Percentiles rank a stretch among this genome's conserved stretches.
These are phyloP conservation scores for Ciona savignyi DNA, from an alignment of 23 tunicate species.

Conservation along the genomic window DNA sequence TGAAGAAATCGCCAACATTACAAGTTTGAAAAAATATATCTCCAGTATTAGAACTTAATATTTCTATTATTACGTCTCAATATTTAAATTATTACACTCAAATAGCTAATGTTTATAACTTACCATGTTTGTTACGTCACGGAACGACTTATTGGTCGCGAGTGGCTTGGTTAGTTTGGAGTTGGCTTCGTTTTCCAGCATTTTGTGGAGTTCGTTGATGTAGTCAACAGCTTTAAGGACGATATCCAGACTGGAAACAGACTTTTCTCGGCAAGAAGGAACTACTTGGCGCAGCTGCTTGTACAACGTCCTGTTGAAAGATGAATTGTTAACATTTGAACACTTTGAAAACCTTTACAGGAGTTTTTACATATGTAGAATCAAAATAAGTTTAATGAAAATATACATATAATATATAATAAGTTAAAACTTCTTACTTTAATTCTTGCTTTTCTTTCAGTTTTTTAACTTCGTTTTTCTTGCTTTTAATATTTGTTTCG, in stretches of 20 bases:
- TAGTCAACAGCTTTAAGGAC: conserved; percentile 78
- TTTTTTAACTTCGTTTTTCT: conserved; percentile 6
- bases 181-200: conserved; percentile 23
- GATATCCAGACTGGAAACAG: conserved; percentile 62
- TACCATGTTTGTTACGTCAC: conserved; percentile 49
- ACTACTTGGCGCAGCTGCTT: conserved; percentile 51
- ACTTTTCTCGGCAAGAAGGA: conserved; percentile 52
- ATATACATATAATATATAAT: background rate
- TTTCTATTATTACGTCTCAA: too few relatives aligned
- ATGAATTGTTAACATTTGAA: background rate
- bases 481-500: background rate
- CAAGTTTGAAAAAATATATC: too few relatives aligned
- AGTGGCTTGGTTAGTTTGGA: background rate
- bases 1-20: too few relatives aligned
- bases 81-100: too few relatives aligned
- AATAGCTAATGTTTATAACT: conserved; percentile 8
- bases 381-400: background rate
- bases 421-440: conserved; percentile 19
- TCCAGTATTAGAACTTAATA: too few relatives aligned
- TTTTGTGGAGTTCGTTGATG: conserved; percentile 59
- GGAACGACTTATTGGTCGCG: conserved; percentile 15
- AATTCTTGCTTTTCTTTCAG: conserved; percentile 33
- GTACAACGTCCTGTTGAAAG: conserved; percentile 51
- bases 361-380: background rate
- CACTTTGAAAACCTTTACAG: background rate